These are phyloP conservation scores for Athalia rosae DNA, from an alignment of 2,888 invertebrate species.

Conservation along the genomic window DNA sequence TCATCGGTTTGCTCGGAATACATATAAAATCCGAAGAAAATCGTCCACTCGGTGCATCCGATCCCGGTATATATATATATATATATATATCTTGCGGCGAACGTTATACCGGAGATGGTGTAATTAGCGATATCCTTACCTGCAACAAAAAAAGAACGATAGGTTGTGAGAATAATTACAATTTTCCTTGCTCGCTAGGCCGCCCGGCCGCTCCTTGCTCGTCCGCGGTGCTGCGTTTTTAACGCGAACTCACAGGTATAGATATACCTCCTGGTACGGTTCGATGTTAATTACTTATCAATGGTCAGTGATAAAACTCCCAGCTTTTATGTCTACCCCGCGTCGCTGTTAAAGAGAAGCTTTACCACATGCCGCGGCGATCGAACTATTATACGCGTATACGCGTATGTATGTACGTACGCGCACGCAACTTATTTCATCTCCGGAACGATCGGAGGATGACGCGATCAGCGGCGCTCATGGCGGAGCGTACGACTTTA, in stretches of 20 bases:
- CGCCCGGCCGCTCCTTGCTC: not conserved
- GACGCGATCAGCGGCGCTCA: too few relatives aligned
- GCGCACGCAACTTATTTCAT: too few relatives aligned
- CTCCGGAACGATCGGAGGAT: too few relatives aligned
- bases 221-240: too few relatives aligned
- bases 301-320: constrained; percentile 8
- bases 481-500: too few relatives aligned
- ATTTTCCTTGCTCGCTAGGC: constrained; percentile 7
- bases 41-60: not conserved
- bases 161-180: constrained; percentile 26
- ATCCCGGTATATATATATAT: not conserved
- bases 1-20: not conserved
- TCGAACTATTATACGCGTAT: too few relatives aligned
- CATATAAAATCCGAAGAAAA: too few relatives aligned
- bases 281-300: constrained; percentile 40
- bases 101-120: constrained; percentile 3
- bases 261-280: not conserved
- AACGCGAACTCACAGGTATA: too few relatives aligned
- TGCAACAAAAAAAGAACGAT: constrained; percentile 33
- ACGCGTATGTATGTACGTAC: too few relatives aligned
- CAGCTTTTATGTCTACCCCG: not conserved
- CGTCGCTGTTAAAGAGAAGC: not conserved
- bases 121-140: constrained; percentile 43
- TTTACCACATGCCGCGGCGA: too few relatives aligned
- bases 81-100: too few relatives aligned